Evolutionary conservation across 2,113 vertebrate genomes (phyloP).

Genomic region (Pelusios castaneus): DNA sequence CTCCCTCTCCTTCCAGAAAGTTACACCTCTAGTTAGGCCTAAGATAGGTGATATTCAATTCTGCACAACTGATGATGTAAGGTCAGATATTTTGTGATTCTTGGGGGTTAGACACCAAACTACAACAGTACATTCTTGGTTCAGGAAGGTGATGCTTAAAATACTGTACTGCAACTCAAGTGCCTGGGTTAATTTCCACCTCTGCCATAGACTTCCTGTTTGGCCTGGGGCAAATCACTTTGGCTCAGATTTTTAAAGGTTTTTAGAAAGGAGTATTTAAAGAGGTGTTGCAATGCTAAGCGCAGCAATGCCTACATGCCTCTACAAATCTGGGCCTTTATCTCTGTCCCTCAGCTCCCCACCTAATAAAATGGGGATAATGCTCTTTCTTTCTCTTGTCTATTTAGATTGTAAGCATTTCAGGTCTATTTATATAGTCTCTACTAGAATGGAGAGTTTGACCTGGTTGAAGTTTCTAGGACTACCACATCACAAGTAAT

Average conservation of each 20-base stretch:
- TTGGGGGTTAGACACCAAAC: background rate
- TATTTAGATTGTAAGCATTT: background rate
- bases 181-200: background rate
- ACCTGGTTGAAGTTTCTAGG: background rate
- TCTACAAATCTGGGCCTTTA: background rate
- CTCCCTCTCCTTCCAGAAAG: background rate
- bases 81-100: background rate
- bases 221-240: background rate
- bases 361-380: background rate
- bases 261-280: background rate
- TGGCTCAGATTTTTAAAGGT: background rate
- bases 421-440: background rate
- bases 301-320: background rate
- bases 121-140: background rate
- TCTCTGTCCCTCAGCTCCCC: background rate
- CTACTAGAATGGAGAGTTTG: background rate
- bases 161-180: background rate
- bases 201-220: background rate
- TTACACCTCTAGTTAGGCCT: background rate
- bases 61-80: rapidly evolving
- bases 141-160: background rate
- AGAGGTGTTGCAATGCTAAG: background rate
- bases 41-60: background rate
- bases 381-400: background rate
- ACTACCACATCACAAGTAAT: background rate